Percentiles rank a stretch among this genome's conserved stretches.
These are phyloP conservation scores for Antennarius striatus DNA, from an alignment of 2,113 vertebrate species.

Conservation along the genomic window DNA sequence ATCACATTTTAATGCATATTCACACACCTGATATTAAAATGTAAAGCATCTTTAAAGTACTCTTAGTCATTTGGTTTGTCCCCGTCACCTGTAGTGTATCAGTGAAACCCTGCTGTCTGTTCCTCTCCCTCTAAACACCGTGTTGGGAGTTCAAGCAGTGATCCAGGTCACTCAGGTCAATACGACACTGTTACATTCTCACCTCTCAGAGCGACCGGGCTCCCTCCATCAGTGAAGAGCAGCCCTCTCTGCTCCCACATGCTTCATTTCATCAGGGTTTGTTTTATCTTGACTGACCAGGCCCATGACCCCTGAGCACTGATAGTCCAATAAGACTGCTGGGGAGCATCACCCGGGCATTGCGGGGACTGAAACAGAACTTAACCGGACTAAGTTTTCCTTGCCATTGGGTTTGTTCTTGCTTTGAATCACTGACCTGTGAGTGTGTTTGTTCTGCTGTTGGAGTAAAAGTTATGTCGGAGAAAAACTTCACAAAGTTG, in stretches of 20 bases:
- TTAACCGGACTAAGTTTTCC: slow-evolving; percentile 51
- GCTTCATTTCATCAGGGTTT: slow-evolving; percentile 74
- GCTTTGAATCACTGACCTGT: slow-evolving; percentile 32
- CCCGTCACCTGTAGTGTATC: not conserved
- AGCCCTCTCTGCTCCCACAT: slow-evolving; percentile 61
- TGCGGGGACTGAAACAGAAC: slow-evolving; percentile 51
- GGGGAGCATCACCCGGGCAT: slow-evolving; percentile 51
- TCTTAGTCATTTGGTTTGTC: slow-evolving; percentile 14
- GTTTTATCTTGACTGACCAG: slow-evolving; percentile 80
- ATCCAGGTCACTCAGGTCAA: slow-evolving; percentile 64
- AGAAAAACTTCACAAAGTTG: slow-evolving; percentile 39
- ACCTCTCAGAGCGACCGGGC: slow-evolving; percentile 66
- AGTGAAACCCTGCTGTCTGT: slow-evolving; percentile 16
- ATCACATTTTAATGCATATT: too few species aligned
- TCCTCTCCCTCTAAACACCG: slow-evolving; percentile 24
- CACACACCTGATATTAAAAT: too few species aligned
- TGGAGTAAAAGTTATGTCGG: slow-evolving; percentile 40
- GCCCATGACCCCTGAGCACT: slow-evolving; percentile 68
- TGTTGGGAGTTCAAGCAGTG: slow-evolving; percentile 40
- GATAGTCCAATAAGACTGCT: slow-evolving; percentile 66
- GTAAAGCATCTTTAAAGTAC: not conserved
- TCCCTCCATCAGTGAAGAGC: slow-evolving; percentile 63
- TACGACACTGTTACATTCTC: slow-evolving; percentile 57
- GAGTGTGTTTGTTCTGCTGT: slow-evolving; percentile 16
- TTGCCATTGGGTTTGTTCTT: slow-evolving; percentile 19